Base-by-base conservation (phyloP, 2,113 vertebrate genomes). In the Anoplopoma fimbria region DNA sequence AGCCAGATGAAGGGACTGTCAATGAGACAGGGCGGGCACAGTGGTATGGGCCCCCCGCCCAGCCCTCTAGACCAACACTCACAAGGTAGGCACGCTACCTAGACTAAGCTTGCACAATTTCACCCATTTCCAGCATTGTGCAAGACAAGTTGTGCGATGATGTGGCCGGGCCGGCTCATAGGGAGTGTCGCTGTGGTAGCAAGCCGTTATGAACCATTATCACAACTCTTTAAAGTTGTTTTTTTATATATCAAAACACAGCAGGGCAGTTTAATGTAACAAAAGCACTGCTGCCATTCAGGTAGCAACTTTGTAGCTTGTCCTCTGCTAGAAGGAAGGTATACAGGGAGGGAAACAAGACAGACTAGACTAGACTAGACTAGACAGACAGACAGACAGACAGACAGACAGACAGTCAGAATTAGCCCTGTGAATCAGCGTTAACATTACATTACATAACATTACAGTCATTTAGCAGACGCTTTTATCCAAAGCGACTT, bases 51-150 rank as follows among this genome's bases (percentile, higher is more conserved):
- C 0, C 98, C 97, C 0, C 98, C 98, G 0, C 97, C 97, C 0
- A 99, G 98, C 93, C 98, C 98, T 38, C 97, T 99, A 94, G 98
- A 99, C 82, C 98, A 99, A 84, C 98, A 99, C 88, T 99, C 98
- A 0, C 98, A 99, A 97, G 98, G 98, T 99, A 85, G 23, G 29
- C 17, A 13, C 34, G 42, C 34, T 27, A 14, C 55, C 13, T 5
- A 19, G 15, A 29, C 10, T 19, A 1, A 9, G 36, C 12, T 82
- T 60, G n/a, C 45, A 49, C 67, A 74, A 69, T 45, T 2, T 62
- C 4, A 14, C 69, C n/a, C 15, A 53, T 13, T 58, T 45, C 12
- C 62, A 67, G 38, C 7, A 21, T 84, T 89, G 75, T 27, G 86
- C 36, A 82, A 91, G 47, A 42, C 1, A 3, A 0, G n/a, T 62